A percentile compares a stretch with the other conserved stretches of the same genome.
Conservation (phyloP, 2,113 vertebrate genomes). For the Corvus cornix region DNA sequence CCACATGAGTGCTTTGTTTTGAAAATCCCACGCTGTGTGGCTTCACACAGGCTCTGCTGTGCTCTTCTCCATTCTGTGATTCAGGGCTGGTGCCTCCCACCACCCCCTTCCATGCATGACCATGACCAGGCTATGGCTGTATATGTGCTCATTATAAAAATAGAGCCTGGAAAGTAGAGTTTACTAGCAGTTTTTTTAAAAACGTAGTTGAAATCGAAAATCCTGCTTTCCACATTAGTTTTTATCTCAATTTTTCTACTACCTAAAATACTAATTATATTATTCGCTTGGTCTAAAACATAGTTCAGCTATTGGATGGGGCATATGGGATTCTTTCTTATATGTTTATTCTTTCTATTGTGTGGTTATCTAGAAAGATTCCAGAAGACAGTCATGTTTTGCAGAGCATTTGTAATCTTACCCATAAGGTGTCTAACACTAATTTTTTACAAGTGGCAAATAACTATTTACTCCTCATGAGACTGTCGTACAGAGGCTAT, state of each 20-base stretch:
- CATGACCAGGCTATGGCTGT: background rate
- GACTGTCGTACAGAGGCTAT: background rate
- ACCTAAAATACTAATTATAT: background rate
- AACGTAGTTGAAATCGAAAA: background rate
- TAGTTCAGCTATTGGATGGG: background rate
- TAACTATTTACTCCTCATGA: background rate
- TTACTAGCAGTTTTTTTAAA: background rate
- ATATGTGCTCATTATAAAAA: background rate
- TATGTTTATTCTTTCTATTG: background rate
- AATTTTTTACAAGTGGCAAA: background rate
- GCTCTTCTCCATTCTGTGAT: background rate
- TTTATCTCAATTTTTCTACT: background rate
- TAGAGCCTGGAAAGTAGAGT: background rate
- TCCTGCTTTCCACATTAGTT: background rate
- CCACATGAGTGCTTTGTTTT: slow-evolving; percentile 52
- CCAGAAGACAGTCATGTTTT: background rate
- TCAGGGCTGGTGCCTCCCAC: background rate
- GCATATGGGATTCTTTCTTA: background rate
- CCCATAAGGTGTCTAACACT: background rate
- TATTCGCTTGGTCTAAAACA: background rate
- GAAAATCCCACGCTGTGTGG: slow-evolving; percentile 31
- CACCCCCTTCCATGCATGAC: background rate
- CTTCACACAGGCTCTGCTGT: background rate
- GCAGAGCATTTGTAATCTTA: background rate
- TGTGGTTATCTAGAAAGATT: background rate